These are phyloP conservation scores for Eidolon helvum DNA, from an alignment of 2,113 vertebrate species.

Conservation along the genomic window DNA sequence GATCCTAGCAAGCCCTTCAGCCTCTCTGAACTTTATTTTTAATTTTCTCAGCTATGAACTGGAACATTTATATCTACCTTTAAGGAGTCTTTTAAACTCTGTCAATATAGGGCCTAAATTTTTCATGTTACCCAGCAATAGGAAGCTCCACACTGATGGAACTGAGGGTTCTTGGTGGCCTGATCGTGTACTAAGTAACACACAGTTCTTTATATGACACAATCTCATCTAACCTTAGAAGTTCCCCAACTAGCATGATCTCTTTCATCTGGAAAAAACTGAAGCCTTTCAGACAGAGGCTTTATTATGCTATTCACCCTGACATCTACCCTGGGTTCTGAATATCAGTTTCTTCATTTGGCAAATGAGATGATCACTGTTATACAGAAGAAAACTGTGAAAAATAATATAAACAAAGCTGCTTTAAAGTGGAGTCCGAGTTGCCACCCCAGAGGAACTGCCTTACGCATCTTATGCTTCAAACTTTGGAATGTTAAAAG, in stretches of 20 bases:
- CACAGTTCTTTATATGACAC: not conserved
- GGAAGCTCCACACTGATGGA: not conserved
- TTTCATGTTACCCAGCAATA: not conserved
- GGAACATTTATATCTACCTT: not conserved
- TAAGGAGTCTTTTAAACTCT: not conserved
- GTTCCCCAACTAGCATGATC: not conserved
- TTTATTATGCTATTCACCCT: conserved; percentile 7
- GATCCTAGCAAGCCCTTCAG: not conserved
- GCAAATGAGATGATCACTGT: not conserved
- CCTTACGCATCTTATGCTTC: not conserved
- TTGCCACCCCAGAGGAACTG: too few species aligned
- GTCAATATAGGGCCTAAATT: not conserved
- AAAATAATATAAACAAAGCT: not conserved
- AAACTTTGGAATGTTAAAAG: not conserved
- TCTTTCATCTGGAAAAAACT: conserved; percentile 14
- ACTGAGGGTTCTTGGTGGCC: not conserved
- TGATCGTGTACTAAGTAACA: not conserved
- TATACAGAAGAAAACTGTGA: not conserved
- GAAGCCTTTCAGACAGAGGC: conserved; percentile 7
- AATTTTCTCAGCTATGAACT: not conserved
- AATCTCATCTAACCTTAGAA: not conserved
- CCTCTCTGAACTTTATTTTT: not conserved
- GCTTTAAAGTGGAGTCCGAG: not conserved
- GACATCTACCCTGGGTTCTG: not conserved
- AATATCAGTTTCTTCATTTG: not conserved